Conservation (phyloP, 1,140 invertebrate genomes). For the Drosophila yakuba region DNA sequence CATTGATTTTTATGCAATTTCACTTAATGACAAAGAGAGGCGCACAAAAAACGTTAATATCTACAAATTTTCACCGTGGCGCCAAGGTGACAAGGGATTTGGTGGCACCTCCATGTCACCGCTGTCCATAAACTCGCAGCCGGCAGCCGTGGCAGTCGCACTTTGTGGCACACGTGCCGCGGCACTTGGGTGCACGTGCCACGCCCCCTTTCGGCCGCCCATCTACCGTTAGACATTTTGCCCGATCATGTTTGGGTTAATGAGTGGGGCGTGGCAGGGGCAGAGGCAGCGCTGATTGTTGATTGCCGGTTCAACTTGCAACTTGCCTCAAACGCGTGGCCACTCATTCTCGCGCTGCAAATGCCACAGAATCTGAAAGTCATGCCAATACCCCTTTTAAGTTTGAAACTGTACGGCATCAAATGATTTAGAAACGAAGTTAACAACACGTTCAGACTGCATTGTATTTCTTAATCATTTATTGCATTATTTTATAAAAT, state of each 20-base stretch:
- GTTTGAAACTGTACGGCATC: no score
- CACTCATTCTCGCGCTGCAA: slow-evolving; percentile 2
- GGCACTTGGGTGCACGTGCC: slow-evolving; percentile 66
- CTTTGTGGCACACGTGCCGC: slow-evolving; percentile 56
- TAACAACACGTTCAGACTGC: no score
- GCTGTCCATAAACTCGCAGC: slow-evolving; percentile 22
- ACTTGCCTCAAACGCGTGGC: slow-evolving; percentile 46
- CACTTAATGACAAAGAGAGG: slow-evolving; percentile 70
- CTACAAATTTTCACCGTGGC: slow-evolving; percentile 82
- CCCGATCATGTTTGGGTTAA: slow-evolving; percentile 79
- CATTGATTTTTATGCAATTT: slow-evolving; percentile 83
- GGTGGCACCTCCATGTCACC: slow-evolving; percentile 42
- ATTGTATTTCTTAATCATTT: no score
- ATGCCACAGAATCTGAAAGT: slow-evolving; percentile 34
- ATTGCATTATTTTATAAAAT: no score
- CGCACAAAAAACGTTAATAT: slow-evolving; percentile 76
- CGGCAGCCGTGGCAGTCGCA: background rate
- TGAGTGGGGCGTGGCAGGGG: slow-evolving; percentile 75
- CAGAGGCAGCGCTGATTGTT: slow-evolving; percentile 69
- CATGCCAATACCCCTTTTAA: slow-evolving; percentile 10
- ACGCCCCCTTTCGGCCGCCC: slow-evolving; percentile 37
- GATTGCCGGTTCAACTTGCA: slow-evolving; percentile 72
- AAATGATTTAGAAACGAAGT: no score
- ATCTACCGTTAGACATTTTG: slow-evolving; percentile 74
- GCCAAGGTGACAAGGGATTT: slow-evolving; percentile 53